Evolutionary conservation across 2,113 vertebrate genomes (phyloP).

Genomic region (Cyanoderma ruficeps): DNA sequence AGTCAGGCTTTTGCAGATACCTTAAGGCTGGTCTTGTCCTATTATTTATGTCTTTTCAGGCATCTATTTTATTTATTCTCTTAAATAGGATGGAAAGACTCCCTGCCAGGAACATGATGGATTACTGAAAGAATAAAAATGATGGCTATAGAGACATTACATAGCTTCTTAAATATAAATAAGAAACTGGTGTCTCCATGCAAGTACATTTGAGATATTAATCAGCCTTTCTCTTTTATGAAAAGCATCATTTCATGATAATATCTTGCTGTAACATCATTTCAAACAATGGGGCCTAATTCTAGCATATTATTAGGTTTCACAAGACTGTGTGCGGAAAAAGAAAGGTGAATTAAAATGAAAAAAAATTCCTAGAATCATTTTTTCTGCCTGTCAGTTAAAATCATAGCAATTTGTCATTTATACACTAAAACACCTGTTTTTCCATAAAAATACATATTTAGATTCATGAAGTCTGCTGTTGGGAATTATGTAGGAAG

Average conservation of each 20-base stretch:
- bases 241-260: neutral
- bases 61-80: neutral
- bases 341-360: neutral
- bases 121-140: neutral
- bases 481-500: neutral
- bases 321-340: neutral
- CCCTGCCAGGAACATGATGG: neutral
- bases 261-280: neutral
- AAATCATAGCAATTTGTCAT: neutral
- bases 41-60: neutral
- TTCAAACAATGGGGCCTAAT: neutral
- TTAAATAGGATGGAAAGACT: neutral
- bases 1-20: neutral
- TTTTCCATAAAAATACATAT: neutral
- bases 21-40: neutral
- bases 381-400: neutral
- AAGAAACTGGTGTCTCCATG: neutral
- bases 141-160: neutral
- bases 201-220: neutral
- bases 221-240: neutral
- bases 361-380: neutral
- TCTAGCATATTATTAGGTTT: neutral
- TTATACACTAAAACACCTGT: neutral
- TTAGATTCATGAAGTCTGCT: neutral
- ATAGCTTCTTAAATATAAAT: neutral